phyloP scores from a whole-genome alignment of 2,797 vertebrate species.

The Anguilla anguilla region DNA sequence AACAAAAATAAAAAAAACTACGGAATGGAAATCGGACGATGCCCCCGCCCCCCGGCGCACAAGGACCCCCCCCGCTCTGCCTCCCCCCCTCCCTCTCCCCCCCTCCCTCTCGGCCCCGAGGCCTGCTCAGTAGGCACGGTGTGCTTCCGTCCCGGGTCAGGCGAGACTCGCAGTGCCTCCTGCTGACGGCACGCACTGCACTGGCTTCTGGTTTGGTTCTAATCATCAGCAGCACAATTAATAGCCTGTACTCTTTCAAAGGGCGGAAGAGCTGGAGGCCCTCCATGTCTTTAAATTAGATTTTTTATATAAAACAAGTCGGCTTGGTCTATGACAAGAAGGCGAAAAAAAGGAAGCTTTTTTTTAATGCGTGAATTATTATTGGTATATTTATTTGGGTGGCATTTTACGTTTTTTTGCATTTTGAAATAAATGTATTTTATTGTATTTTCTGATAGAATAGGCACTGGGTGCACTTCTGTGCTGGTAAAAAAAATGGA shows the following conservation, averaged over 20 bases:
- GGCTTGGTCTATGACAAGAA: background rate
- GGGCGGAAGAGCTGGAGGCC: background rate
- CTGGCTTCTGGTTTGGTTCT: background rate
- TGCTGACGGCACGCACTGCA: background rate
- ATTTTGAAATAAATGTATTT: too few species aligned
- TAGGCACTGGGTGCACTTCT: too few species aligned
- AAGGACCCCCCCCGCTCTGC: too few species aligned
- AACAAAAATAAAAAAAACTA: background rate
- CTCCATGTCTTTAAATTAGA: background rate
- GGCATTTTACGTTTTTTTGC: too few species aligned
- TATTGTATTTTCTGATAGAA: too few species aligned
- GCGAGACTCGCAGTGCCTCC: too few species aligned
- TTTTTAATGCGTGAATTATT: background rate
- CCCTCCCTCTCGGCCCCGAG: too few species aligned
- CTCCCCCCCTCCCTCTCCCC: too few species aligned
- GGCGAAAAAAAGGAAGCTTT: background rate
- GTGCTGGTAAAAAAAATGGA: too few species aligned
- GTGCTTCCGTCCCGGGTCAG: background rate
- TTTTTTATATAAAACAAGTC: background rate
- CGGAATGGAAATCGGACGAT: background rate
- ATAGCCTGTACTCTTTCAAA: background rate
- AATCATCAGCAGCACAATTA: background rate
- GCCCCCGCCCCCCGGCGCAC: too few species aligned
- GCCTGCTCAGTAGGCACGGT: too few species aligned
- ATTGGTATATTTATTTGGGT: too few species aligned